These are phyloP conservation scores for Drosophila ficusphila DNA, from an alignment of 1,140 invertebrate species.

Conservation along the genomic window DNA sequence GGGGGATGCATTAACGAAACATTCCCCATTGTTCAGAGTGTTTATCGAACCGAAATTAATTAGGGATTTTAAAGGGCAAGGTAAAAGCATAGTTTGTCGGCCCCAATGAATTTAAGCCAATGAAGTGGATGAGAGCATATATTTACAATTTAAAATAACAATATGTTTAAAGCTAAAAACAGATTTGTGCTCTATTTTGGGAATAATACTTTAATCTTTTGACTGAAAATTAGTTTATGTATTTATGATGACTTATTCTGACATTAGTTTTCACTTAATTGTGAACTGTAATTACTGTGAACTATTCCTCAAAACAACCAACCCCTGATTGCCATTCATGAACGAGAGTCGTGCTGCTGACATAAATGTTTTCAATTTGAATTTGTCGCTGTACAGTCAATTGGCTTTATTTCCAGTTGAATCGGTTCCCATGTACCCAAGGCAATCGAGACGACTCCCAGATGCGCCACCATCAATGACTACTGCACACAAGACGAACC, in stretches of 20 bases:
- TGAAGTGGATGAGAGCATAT: background rate
- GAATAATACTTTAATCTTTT: background rate
- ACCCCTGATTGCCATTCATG: background rate
- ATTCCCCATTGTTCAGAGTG: constrained; percentile 8
- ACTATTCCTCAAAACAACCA: background rate
- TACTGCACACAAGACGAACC: constrained; percentile 22
- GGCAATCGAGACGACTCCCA: constrained; percentile 35
- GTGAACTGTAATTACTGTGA: background rate
- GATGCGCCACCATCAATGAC: constrained; percentile 23
- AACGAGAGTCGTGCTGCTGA: constrained; percentile 12
- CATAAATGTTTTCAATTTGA: constrained; percentile 57
- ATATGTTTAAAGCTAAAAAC: background rate
- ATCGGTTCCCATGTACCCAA: constrained; percentile 54
- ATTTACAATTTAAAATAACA: background rate
- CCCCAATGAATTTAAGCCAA: constrained; percentile 9
- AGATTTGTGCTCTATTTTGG: background rate
- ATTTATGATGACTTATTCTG: background rate
- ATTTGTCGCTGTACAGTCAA: constrained; percentile 54
- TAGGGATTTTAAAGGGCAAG: constrained; percentile 40
- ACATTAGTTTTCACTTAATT: background rate
- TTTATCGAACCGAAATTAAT: constrained; percentile 51
- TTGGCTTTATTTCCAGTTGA: constrained; percentile 68
- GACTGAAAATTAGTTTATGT: too few relatives aligned
- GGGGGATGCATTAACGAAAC: background rate
- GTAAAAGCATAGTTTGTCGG: constrained; percentile 39